Conservation (phyloP, 2,797 vertebrate genomes). For the Rousettus madagascariensis region DNA sequence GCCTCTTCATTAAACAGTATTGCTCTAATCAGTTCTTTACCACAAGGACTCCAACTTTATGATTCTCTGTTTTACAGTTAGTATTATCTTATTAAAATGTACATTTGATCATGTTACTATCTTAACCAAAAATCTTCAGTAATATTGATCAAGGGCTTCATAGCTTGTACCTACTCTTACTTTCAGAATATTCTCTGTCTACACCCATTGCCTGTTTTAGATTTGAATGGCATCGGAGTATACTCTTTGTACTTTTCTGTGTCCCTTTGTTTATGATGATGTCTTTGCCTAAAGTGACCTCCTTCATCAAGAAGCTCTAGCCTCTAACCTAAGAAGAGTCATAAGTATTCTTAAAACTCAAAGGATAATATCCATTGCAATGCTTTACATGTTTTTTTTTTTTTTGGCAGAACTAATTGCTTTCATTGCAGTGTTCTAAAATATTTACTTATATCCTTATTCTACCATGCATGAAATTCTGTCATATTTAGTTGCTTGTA, state of each 20-base stretch:
- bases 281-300: neutral
- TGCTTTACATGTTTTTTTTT: neutral
- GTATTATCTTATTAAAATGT: neutral
- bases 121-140: neutral
- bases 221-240: neutral
- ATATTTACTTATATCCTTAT: neutral
- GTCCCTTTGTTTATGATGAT: neutral
- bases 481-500: neutral
- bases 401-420: neutral
- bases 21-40: neutral
- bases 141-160: neutral
- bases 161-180: neutral
- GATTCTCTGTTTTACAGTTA: neutral
- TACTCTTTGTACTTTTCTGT: neutral
- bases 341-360: neutral
- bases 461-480: neutral
- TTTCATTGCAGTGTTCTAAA: neutral
- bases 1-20: neutral
- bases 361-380: neutral
- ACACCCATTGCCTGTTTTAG: neutral
- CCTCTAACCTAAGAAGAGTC: neutral
- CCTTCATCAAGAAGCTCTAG: neutral
- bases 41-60: neutral
- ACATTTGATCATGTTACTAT: neutral
- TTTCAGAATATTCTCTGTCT: neutral